Base-by-base conservation (phyloP, 2,888 invertebrate species). In the Strigamia maritima region DNA sequence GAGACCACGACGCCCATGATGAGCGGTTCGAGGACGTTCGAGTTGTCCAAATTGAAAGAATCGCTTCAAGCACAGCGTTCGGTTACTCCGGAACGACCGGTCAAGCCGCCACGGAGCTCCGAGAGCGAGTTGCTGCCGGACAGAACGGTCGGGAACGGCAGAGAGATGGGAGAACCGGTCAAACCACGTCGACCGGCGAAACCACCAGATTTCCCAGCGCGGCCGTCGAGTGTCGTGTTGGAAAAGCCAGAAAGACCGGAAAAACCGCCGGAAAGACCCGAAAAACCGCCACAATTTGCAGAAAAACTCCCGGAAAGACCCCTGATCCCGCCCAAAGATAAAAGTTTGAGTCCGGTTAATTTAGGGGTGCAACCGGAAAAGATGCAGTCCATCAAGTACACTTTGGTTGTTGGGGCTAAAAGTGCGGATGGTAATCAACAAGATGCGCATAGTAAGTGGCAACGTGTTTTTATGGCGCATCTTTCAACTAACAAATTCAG, bases 301-400 rank as follows among this genome's bases (percentile, higher is more conserved):
- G 49, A 49, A 16, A 49, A 49, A 12, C 49, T 16, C 14, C 49
- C 49, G 19, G n/a, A 49, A 35, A 65, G 22, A 7, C 22, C 22
- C 1, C 10, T 7, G 12, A 6, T 65, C 7, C 60, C 60, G 24
- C 60, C 60, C 1, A 65, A 24, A 65, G 60, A 65, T 12, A 44
- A n/a, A 8, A 65, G 22, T n/a, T 22, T 6, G 19, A 65, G 60
- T 65, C 60, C 60, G 24, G 24, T 24, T 12, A 65, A 65, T 24
- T n/a, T 65, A 24, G 60, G 22, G 60, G 22, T 6, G 0, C 19
- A 1, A 22, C 7, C 22, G 2, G 60, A 65, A 65, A 65, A 65
- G 60, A 65, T 65, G 22, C 60, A 65, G 19, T 65, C 60, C 22
- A 65, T 65, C 24, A 65, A 65, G 19, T 65, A 65, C 24, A 65